phyloP scores from a whole-genome alignment of 2,888 invertebrate genomes.

The Acholoe squamosa region DNA sequence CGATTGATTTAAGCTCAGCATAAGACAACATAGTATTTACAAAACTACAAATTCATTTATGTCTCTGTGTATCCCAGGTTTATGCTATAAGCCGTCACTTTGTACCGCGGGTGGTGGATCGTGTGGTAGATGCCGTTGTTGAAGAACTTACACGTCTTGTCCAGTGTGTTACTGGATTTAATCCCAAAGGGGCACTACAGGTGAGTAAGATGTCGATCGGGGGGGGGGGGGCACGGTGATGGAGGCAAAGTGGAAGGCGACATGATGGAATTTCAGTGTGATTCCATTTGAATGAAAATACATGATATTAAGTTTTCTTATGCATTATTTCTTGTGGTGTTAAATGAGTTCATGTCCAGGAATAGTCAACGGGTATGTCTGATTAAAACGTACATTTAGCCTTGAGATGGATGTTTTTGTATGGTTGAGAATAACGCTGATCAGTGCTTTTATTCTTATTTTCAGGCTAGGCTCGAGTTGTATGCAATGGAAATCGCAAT shows the following conservation, averaged over 20 bases:
- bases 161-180: constrained; percentile 87
- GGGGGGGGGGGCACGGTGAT: constrained; percentile 85
- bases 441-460: constrained; percentile 86
- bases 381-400: no score
- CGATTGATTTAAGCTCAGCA: no score
- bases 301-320: background rate
- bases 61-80: constrained; percentile 85
- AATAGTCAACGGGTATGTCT: no score
- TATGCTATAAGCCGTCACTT: constrained; percentile 91
- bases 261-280: background rate
- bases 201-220: constrained; percentile 85
- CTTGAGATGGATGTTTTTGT: no score
- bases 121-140: constrained; percentile 94
- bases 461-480: constrained; percentile 91
- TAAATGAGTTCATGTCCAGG: background rate
- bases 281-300: background rate
- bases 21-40: no score
- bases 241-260: background rate
- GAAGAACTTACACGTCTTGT: constrained; percentile 95
- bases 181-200: constrained; percentile 81
- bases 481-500: constrained; percentile 88
- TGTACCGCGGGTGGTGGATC: constrained; percentile 86
- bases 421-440: no score
- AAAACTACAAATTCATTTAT: background rate
- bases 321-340: background rate